These are phyloP conservation scores for Leucozona laternaria DNA, from an alignment of 2,888 invertebrate genomes.

Conservation along the genomic window DNA sequence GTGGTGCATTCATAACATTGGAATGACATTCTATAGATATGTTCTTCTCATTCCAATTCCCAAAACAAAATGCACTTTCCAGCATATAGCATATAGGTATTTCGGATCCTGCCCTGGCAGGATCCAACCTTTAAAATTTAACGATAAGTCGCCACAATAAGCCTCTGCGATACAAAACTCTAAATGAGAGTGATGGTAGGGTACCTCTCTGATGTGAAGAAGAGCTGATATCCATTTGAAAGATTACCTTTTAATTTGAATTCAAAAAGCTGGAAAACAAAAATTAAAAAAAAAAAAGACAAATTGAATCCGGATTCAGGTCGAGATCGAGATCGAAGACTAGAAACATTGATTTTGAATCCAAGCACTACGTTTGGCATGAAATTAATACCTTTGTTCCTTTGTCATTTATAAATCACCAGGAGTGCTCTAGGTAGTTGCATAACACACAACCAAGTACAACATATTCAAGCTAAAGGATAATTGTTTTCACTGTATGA, in stretches of 20 bases:
- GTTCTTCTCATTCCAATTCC: slow-evolving; percentile 21
- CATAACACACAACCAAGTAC: not conserved
- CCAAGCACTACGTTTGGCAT: slow-evolving; percentile 40
- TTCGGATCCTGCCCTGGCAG: slow-evolving; percentile 21
- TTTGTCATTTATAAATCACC: slow-evolving; percentile 36
- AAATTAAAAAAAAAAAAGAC: slow-evolving; percentile 4
- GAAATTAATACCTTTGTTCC: slow-evolving; percentile 56
- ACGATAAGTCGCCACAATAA: not conserved
- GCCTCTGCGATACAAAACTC: slow-evolving; percentile 4
- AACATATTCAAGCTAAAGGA: not conserved
- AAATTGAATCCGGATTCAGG: slow-evolving; percentile 23
- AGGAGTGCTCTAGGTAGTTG: not conserved
- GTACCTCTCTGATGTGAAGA: not conserved
- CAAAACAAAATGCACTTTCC: slow-evolving; percentile 9
- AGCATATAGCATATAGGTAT: not conserved
- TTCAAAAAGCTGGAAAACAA: slow-evolving; percentile 20
- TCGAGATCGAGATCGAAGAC: slow-evolving; percentile 29
- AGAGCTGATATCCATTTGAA: slow-evolving; percentile 53
- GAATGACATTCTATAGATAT: slow-evolving; percentile 47
- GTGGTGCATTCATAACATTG: slow-evolving; percentile 58
- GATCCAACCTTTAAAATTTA: slow-evolving; percentile 53
- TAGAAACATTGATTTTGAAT: slow-evolving; percentile 52
- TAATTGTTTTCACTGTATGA: slow-evolving; percentile 16
- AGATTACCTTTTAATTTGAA: slow-evolving; percentile 58
- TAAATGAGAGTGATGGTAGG: not conserved